These are phyloP conservation scores for Cephus pygmeus DNA, from an alignment of 2,888 invertebrate species.

Conservation along the genomic window DNA sequence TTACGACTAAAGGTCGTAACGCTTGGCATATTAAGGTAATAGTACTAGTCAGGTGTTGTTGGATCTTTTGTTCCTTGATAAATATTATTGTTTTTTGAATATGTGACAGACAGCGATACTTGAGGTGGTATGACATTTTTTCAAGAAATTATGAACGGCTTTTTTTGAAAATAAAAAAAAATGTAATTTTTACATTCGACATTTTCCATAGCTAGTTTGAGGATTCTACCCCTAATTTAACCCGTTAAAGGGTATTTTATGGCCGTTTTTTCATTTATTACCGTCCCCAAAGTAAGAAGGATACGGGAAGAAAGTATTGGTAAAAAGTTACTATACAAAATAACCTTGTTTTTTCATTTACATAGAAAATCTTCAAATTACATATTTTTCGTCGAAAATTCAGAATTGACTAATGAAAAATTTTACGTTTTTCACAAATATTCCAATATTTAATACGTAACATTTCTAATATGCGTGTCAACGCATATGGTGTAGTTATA, in stretches of 20 bases:
- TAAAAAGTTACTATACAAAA: not conserved
- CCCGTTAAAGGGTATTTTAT: conserved; percentile 51
- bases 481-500: no score
- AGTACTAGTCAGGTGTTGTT: not conserved
- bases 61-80: not conserved
- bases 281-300: not conserved
- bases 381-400: not conserved
- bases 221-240: conserved; percentile 44
- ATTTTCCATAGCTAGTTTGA: not conserved
- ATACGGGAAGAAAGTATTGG: not conserved
- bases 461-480: not conserved
- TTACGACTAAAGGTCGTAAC: not conserved
- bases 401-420: not conserved
- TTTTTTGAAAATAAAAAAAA: not conserved
- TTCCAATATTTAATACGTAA: not conserved
- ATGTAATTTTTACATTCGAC: not conserved
- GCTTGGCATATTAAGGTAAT: not conserved
- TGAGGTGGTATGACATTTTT: not conserved
- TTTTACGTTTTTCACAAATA: not conserved
- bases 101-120: not conserved
- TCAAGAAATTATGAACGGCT: not conserved
- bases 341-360: not conserved
- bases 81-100: not conserved
- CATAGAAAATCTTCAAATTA: not conserved
- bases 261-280: conserved; percentile 19